Base-by-base conservation (phyloP, 2,888 invertebrate genomes). In the Drosophila longiperda region DNA sequence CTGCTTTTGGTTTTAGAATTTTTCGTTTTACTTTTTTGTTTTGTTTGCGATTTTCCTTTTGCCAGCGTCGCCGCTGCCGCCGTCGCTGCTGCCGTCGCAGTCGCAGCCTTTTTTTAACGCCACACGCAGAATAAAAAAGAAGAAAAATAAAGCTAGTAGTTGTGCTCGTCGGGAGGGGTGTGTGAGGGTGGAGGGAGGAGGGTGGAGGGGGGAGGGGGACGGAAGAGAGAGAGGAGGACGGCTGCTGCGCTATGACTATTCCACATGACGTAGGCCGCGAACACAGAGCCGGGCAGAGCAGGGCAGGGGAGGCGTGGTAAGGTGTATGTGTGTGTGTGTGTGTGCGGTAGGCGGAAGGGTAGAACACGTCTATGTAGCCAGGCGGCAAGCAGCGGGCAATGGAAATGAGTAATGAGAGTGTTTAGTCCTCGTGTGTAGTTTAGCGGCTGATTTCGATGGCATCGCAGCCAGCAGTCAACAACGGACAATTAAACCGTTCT, bases 371-470 rank as follows among this genome's bases (percentile, higher is more conserved):
- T 26, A 7, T 6, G 38, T 23, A 15, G 45, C 20, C 50, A 50
- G 50, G 17, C 50, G 20, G 15, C 23, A 26, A 11, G 17, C 53
- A 12, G 33, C 40, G 5, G 48, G 65, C 65, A 54, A 38, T 53
- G 70, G 80, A 80, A 83, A 85, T 86, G 87, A 87, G 89, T 89
- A 87, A 87, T 87, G 87, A 87, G 89, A 80, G 87, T 80, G 82
- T 87, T 86, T 89, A 87, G 85, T 85, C 66, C 72, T 75, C 58
- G 75, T 74, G 78, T 84, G 79, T 83, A 83, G 83, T 86, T 83
- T 78, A 78, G 80, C 80, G 83, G 70, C 65, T 84, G 86, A 86
- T 85, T 83, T 83, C 73, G 55, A 50, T 52, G 62, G 66, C 73
- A 74, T 71, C 71, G 59, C 75, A 66, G 52, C 69, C 60, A 20